Conservation (phyloP, 2,797 vertebrate genomes). For the Dicrostonyx torquatus region DNA sequence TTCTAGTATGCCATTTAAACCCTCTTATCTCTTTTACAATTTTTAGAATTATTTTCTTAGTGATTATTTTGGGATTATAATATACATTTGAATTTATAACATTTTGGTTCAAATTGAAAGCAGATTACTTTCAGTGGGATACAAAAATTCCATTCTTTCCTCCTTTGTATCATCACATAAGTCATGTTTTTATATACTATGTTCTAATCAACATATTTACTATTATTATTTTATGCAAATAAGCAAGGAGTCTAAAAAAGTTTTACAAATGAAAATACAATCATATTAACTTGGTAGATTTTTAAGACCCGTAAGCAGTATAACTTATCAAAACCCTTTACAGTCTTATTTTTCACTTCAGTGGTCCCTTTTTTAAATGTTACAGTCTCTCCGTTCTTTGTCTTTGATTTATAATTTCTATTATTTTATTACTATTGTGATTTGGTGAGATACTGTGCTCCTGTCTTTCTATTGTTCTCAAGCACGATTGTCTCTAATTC, state of each 20-base stretch:
- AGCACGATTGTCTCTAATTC: not conserved
- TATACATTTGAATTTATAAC: not conserved
- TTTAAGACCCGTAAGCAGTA: not conserved
- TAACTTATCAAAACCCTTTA: not conserved
- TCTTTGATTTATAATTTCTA: not conserved
- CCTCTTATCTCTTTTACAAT: not conserved
- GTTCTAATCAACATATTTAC: not conserved
- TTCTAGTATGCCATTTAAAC: not conserved
- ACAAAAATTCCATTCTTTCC: not conserved
- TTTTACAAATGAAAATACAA: not conserved
- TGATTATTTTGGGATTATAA: not conserved
- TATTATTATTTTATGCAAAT: not conserved
- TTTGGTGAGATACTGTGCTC: not conserved
- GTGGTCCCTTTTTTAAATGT: not conserved
- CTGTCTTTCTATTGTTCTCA: not conserved
- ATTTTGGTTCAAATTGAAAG: not conserved
- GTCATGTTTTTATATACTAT: not conserved
- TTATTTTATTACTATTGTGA: slow-evolving; percentile 26
- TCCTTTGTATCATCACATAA: not conserved
- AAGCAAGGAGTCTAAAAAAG: not conserved
- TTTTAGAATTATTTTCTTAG: not conserved
- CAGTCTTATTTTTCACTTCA: not conserved
- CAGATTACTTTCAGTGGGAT: slow-evolving; percentile 16
- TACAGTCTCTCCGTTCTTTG: not conserved
- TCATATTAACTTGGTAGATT: not conserved